A percentile compares a stretch with the other conserved stretches of the same genome.
phyloP scores from a whole-genome alignment of 2,113 vertebrate species.

The Hyperopisus bebe region DNA sequence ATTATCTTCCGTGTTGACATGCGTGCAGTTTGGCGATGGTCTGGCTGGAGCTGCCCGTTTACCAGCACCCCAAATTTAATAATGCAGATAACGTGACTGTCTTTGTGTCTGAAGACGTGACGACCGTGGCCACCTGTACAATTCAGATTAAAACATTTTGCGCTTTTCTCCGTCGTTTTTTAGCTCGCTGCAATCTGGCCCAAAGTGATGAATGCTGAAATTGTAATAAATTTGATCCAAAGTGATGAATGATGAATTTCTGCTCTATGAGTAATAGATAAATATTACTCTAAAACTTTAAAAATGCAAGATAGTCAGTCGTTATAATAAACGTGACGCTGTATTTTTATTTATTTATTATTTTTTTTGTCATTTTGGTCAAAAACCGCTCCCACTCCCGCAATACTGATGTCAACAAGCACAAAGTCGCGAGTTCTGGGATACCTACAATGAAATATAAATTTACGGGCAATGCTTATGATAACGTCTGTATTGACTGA shows the following conservation, averaged over 20 bases:
- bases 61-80: neutral
- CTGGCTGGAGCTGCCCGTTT: neutral
- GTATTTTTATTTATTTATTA: neutral
- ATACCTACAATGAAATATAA: neutral
- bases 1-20: neutral
- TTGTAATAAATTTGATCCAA: neutral
- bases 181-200: neutral
- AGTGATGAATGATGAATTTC: neutral
- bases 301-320: neutral
- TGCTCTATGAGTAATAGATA: neutral
- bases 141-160: neutral
- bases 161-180: neutral
- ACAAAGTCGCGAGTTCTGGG: neutral
- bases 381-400: neutral
- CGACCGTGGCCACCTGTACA: neutral
- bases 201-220: neutral
- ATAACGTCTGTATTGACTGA: neutral
- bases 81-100: neutral
- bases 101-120: conserved; percentile 9
- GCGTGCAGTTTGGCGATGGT: neutral
- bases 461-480: neutral
- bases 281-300: neutral
- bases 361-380: neutral
- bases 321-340: neutral
- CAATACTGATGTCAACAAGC: neutral